Conservation (phyloP, 1,140 invertebrate species). For the Drosophila rhopaloa region DNA sequence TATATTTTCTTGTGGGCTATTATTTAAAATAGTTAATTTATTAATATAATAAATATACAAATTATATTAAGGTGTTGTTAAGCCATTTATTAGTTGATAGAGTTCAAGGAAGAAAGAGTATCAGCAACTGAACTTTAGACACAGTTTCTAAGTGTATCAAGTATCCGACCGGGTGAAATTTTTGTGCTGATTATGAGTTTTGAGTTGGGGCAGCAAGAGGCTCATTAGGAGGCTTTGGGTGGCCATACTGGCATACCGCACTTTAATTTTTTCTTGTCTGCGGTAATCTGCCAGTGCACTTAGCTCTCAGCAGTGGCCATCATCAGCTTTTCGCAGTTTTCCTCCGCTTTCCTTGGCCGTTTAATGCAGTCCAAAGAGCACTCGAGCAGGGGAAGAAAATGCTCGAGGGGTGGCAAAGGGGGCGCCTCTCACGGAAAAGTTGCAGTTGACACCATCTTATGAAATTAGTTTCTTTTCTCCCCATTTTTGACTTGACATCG, state of each 20-base stretch:
- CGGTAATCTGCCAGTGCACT: slow-evolving; percentile 50
- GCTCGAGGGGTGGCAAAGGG: slow-evolving; percentile 10
- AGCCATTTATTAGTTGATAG: too few species aligned
- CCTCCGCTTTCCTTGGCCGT: slow-evolving; percentile 28
- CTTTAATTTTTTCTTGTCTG: slow-evolving; percentile 22
- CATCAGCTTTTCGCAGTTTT: slow-evolving; percentile 8
- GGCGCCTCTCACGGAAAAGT: slow-evolving; percentile 36
- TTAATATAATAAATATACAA: too few species aligned
- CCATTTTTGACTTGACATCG: slow-evolving; percentile 61
- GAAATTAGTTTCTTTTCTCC: slow-evolving; percentile 60
- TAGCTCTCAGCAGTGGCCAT: slow-evolving; percentile 39
- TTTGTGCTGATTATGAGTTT: slow-evolving; percentile 51
- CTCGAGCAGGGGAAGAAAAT: slow-evolving; percentile 28
- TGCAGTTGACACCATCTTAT: slow-evolving; percentile 69
- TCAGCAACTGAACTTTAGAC: too few species aligned
- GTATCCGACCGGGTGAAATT: slow-evolving; percentile 18
- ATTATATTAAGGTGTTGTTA: too few species aligned
- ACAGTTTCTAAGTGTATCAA: not conserved
- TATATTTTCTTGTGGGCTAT: too few species aligned
- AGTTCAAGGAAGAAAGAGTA: too few species aligned
- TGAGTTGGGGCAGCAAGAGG: slow-evolving; percentile 16
- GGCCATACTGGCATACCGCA: slow-evolving; percentile 19
- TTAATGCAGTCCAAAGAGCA: slow-evolving; percentile 57
- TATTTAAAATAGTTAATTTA: too few species aligned
- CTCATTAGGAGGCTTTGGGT: slow-evolving; percentile 22